These are phyloP conservation scores for Petromus typicus DNA, from an alignment of 2,113 vertebrate genomes.

Conservation along the genomic window DNA sequence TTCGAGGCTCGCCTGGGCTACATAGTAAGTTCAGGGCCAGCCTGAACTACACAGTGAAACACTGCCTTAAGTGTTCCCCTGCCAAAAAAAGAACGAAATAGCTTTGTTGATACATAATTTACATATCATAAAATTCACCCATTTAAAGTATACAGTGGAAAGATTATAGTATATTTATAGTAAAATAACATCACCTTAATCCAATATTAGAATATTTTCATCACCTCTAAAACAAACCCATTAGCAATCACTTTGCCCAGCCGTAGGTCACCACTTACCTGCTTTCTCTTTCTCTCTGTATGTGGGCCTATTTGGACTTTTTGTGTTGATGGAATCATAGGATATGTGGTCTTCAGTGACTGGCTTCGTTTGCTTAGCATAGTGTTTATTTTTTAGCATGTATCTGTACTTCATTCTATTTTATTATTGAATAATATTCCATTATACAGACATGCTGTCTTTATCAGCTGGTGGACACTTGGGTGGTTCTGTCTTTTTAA, in stretches of 20 bases:
- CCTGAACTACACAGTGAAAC: too few species aligned
- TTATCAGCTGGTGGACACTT: background rate
- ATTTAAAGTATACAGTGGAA: background rate
- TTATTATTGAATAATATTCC: background rate
- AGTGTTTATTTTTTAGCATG: background rate
- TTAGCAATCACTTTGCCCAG: background rate
- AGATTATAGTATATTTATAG: background rate
- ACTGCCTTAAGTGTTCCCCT: too few species aligned
- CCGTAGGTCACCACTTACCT: background rate
- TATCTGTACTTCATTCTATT: background rate
- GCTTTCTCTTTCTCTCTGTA: background rate
- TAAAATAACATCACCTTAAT: background rate
- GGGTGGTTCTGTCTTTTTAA: background rate
- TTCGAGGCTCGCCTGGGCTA: too few species aligned
- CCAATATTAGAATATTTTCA: constrained; percentile 14
- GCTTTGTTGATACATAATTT: constrained; percentile 27
- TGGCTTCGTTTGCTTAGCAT: constrained; percentile 33
- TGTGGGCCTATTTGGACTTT: constrained; percentile 32
- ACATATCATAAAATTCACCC: constrained; percentile 20
- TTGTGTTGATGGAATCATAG: constrained; percentile 1
- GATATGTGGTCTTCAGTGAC: background rate
- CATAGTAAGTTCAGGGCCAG: too few species aligned
- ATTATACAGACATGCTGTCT: background rate
- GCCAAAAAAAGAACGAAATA: background rate
- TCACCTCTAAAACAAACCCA: background rate